Base-by-base conservation (phyloP, 1,140 invertebrate species). In the Caenorhabditis latens region DNA sequence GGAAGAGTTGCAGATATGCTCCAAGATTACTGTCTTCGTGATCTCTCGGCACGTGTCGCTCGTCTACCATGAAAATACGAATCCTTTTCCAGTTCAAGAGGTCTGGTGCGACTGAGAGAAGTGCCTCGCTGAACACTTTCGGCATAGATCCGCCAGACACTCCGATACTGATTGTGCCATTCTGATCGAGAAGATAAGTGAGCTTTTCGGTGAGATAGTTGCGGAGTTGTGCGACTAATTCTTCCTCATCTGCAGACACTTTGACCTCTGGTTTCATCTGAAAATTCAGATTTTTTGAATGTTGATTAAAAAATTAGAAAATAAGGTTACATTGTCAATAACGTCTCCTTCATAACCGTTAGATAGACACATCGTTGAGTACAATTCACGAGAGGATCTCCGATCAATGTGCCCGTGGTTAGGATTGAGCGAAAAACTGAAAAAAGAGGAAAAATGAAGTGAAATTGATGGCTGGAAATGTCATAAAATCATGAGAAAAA, bases 141-240 rank as follows among this genome's bases (percentile, higher is more conserved):
- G 90, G 90, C 91, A 91, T 92, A 2, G 91, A 92, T 0, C 91
- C 91, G 46, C 91, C 91, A 87, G 46, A 83, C 4, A 79, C 71
- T 21, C 71, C 71, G 61, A 85, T 84, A 42, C 40, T 8, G 9
- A 79, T 24, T 1, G 40, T 79, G 0, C 71, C 71, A 16, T 21
- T 50, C n/a, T 24, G 46, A 0, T 79, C 71, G 43, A 79, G 71
- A 48, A 79, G 71, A 50, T 79, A 79, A 5, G 19, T 50, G 19
- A 79, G 71, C 46, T 53, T 50, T 50, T 79, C 46, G 5, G 14
- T 16, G 46, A 79, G 43, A 50, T 79, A 79, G 14, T 13, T 13
- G 11, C 46, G n/a, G 46, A 79, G 71, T 21, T 79, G 71, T 1
- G n/a, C 8, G 71, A 50, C n/a, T 5, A 79, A n/a, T 14, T 79